phyloP scores from a whole-genome alignment of 2,797 vertebrate genomes.

The Garrulus glandarius region DNA sequence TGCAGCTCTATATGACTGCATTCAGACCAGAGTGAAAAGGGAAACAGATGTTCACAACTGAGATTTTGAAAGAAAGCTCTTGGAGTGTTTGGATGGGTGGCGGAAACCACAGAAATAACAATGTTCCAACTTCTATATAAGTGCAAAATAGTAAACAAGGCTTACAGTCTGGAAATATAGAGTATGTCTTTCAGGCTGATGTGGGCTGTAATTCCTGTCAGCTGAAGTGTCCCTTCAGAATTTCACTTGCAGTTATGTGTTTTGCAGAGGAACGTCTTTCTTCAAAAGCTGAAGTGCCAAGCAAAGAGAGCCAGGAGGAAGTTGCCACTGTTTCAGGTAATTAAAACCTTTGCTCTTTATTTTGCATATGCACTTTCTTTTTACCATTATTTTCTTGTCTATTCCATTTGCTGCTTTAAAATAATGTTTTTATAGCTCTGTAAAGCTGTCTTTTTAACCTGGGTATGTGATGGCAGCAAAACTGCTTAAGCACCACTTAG shows the following conservation, averaged over 20 bases:
- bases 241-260: constrained; percentile 28
- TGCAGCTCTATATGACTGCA: background rate
- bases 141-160: background rate
- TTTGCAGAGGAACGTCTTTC: constrained; percentile 71
- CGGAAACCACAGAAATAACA: constrained; percentile 27
- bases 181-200: background rate
- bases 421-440: constrained; percentile 51
- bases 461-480: constrained; percentile 60
- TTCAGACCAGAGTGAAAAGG: constrained; percentile 18
- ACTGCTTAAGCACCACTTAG: constrained; percentile 80
- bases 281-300: constrained; percentile 43
- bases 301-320: constrained; percentile 67
- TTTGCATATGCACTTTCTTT: background rate
- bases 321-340: constrained; percentile 66
- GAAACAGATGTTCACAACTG: constrained; percentile 18
- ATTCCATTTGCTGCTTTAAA: constrained; percentile 24
- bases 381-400: background rate
- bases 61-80: constrained; percentile 8
- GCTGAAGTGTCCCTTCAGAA: background rate
- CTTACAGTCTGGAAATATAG: background rate
- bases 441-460: constrained; percentile 42
- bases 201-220: background rate
- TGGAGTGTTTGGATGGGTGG: background rate
- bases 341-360: background rate
- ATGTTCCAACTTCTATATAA: background rate